Percentiles rank a stretch among this genome's conserved stretches.
phyloP scores from a whole-genome alignment of 2,797 vertebrate species.

The Eulemur albifrons region DNA sequence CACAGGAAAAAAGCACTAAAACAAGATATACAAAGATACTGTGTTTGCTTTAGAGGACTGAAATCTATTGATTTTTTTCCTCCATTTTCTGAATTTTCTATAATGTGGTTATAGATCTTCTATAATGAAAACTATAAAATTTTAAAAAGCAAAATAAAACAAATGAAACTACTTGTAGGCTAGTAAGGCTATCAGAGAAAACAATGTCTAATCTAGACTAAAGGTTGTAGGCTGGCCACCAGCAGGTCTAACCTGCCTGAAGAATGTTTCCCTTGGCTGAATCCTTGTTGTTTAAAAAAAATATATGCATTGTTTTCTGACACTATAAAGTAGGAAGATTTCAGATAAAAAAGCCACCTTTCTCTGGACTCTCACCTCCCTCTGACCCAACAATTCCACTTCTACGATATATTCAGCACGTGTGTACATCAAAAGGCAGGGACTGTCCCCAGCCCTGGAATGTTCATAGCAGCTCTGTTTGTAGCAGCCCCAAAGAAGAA shows the following conservation, averaged over 20 bases:
- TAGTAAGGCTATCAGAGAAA: not conserved
- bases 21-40: not conserved
- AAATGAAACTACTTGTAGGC: not conserved
- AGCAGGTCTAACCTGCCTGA: too few species aligned
- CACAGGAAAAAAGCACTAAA: too few species aligned
- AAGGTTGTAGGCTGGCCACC: not conserved
- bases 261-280: not conserved
- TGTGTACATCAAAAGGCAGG: not conserved
- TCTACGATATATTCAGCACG: rapidly evolving
- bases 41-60: not conserved
- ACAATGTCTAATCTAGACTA: not conserved
- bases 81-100: not conserved
- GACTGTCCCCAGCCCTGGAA: not conserved
- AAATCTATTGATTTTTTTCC: not conserved
- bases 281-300: not conserved
- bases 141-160: not conserved
- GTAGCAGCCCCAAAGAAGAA: rapidly evolving
- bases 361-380: not conserved
- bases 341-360: not conserved
- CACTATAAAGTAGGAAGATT: not conserved
- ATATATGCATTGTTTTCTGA: not conserved
- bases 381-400: not conserved
- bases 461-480: not conserved
- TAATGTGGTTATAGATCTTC: not conserved
- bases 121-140: not conserved